Evolutionary conservation across 1,140 invertebrate genomes (phyloP).

Genomic region (Ips nitidus): DNA sequence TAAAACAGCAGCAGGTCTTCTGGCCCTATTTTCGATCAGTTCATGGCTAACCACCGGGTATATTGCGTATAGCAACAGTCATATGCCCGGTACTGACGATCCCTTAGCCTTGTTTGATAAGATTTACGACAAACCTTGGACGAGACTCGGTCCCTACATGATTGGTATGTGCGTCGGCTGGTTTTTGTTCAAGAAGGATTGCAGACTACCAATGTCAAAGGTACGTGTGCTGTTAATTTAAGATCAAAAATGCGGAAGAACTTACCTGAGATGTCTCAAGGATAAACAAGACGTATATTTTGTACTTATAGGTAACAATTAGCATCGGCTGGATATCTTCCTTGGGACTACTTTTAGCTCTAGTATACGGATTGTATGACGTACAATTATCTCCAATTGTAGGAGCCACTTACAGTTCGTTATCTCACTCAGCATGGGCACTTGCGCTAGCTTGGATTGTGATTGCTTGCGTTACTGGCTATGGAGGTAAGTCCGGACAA

Average conservation of each 20-base stretch:
- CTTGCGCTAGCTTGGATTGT: conserved; percentile 82
- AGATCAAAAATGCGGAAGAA: conserved; percentile 11
- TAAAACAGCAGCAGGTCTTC: conserved; percentile 65
- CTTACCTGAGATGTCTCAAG: too few species aligned
- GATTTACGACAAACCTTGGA: conserved; percentile 88
- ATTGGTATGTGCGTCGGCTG: conserved; percentile 83
- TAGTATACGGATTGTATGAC: conserved; percentile 77
- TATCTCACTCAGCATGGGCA: conserved; percentile 85
- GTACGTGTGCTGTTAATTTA: conserved; percentile 50
- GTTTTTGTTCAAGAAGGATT: conserved; percentile 79
- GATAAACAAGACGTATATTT: background rate
- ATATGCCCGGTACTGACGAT: conserved; percentile 77
- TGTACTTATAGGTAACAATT: conserved; percentile 60
- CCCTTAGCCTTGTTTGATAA: conserved; percentile 82
- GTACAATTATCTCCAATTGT: conserved; percentile 66
- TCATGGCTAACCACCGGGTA: conserved; percentile 78
- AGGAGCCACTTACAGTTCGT: conserved; percentile 77
- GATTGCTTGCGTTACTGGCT: conserved; percentile 83
- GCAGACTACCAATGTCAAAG: conserved; percentile 73
- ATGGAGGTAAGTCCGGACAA: conserved; percentile 65
- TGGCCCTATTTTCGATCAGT: conserved; percentile 67
- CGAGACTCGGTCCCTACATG: conserved; percentile 76
- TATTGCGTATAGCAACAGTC: conserved; percentile 76
- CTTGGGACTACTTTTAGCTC: conserved; percentile 62
- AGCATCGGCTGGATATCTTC: conserved; percentile 69